Evolutionary conservation across 2,113 vertebrate species (phyloP), one percentile per base, ranked within the genome.

Genomic region (Vulpes vulpes): DNA sequence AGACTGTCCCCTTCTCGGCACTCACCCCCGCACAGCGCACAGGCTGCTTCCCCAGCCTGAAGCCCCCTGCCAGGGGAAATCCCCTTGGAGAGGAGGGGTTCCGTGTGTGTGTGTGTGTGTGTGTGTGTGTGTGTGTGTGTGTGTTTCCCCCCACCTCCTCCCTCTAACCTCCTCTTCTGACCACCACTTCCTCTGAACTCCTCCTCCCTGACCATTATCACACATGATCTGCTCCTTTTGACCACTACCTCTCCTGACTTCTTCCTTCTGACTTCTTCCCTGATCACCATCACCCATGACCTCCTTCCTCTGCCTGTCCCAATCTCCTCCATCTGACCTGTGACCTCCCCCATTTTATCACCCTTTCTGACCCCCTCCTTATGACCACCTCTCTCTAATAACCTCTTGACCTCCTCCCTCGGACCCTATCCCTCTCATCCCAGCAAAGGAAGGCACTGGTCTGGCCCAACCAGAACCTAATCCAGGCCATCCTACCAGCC

Each of bases 51-150:
- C 91, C 30, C 0, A 3, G 55, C 76, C 90, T 10, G 19, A 43
- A 76, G 80, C 59, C 79, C 91, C 71, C 89, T 57, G 83, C 96
- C 92, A 96, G 90, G 62, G 89, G 69, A 94, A 96, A 43, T 51
- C 62, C 38, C 0, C 0, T 10, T 35, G 19, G 64, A 53, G n/a
- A 60, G 78, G 27, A 84, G 65, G 78, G 23, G 49, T 35, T 38
- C 35, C 62, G 17, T 8, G 7, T 3, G 43, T 2, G 35, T 35
- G 16, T 14, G 67, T 69, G 32, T 69, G 43, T 8, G 7, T 3
- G 43, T 2, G 3, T 20, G 16, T 14, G 67, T 69, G 32, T 8
- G 7, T 3, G 43, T 2, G 3, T 20, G 16, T 14, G 67, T 69
- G 32, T 69, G 43, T 43, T 82, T 17, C 19, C n/a, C 51, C 49